phyloP scores from a whole-genome alignment of 2,888 invertebrate species.

The Phyto melanocephala region DNA sequence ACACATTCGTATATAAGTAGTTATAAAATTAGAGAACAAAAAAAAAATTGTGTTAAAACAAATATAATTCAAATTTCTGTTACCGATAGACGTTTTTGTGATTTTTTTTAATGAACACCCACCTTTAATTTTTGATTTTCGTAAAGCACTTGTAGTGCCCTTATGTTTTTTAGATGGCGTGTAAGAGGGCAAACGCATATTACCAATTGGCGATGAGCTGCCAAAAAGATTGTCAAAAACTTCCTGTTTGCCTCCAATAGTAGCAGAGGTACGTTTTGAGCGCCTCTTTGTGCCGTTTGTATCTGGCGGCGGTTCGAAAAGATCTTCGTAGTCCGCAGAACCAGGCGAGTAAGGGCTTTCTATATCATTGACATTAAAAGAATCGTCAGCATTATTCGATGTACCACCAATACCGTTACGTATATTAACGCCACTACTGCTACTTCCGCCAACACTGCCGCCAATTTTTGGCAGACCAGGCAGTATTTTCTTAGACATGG shows the following conservation, averaged over 20 bases:
- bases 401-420: slow-evolving; percentile 67
- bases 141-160: slow-evolving; percentile 60
- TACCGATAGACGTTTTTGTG: slow-evolving; percentile 31
- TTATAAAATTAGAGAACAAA: slow-evolving; percentile 21
- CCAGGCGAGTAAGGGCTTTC: slow-evolving; percentile 94
- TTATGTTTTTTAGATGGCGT: slow-evolving; percentile 67
- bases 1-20: neutral
- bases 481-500: slow-evolving; percentile 67
- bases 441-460: slow-evolving; percentile 72
- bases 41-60: slow-evolving; percentile 6
- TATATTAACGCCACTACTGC: slow-evolving; percentile 69
- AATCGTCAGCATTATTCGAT: slow-evolving; percentile 78
- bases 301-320: slow-evolving; percentile 87
- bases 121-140: slow-evolving; percentile 77
- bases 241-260: slow-evolving; percentile 72
- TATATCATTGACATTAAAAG: slow-evolving; percentile 82
- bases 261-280: slow-evolving; percentile 59
- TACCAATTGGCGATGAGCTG: slow-evolving; percentile 79
- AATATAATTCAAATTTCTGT: slow-evolving; percentile 20
- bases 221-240: slow-evolving; percentile 85
- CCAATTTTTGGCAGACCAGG: slow-evolving; percentile 71
- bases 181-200: slow-evolving; percentile 70
- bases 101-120: slow-evolving; percentile 67
- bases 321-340: slow-evolving; percentile 92
- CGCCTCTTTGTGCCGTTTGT: slow-evolving; percentile 68